Conservation (phyloP, 2,888 invertebrate genomes). For the Spicauda simplicius region DNA sequence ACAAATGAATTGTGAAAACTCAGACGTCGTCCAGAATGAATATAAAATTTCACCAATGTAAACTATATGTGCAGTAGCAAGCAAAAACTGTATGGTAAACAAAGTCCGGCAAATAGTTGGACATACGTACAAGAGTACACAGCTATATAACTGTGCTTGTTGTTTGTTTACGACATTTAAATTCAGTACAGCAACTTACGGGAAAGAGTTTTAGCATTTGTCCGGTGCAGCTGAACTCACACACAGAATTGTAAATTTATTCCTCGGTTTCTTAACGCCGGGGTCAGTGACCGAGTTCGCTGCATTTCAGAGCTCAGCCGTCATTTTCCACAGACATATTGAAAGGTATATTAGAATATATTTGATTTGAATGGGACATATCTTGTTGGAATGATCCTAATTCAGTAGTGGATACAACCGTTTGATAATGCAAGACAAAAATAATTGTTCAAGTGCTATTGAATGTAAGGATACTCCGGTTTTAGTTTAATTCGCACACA, state of each 20-base stretch:
- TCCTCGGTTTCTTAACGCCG: constrained; percentile 64
- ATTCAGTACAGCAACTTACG: constrained; percentile 59
- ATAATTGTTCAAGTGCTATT: no score
- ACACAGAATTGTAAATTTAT: constrained; percentile 79
- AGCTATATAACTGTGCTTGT: constrained; percentile 54
- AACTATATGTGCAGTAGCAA: constrained; percentile 31
- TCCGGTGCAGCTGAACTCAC: constrained; percentile 73
- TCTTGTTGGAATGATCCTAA: neutral
- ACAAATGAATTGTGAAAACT: neutral
- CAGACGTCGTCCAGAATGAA: neutral
- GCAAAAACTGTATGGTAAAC: constrained; percentile 49
- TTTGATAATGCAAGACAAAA: no score
- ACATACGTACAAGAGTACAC: constrained; percentile 46
- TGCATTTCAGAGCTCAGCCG: constrained; percentile 39
- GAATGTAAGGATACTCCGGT: no score
- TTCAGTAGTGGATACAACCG: neutral
- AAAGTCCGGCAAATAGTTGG: constrained; percentile 49
- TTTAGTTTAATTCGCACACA: no score
- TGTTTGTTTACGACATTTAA: constrained; percentile 60
- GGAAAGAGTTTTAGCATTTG: constrained; percentile 78
- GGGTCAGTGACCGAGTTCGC: constrained; percentile 50
- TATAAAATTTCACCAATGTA: constrained; percentile 18
- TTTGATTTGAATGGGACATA: neutral
- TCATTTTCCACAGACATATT: constrained; percentile 27
- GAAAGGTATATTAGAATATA: constrained; percentile 13